phyloP scores from a whole-genome alignment of 2,888 invertebrate species.

The Tipula vernalis region DNA sequence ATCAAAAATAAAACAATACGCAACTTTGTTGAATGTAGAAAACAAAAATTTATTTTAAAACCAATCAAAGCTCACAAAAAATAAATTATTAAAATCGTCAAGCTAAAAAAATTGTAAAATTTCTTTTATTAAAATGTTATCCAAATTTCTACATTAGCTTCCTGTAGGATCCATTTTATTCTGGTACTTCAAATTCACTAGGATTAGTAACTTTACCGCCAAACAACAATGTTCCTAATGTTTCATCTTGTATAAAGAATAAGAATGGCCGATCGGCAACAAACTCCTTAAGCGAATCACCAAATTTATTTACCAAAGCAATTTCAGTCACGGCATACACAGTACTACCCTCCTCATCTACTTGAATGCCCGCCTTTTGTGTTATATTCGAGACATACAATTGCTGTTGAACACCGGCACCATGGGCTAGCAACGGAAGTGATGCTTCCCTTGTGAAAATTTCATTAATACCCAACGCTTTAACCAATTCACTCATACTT shows the following conservation, averaged over 20 bases:
- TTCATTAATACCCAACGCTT: conserved; percentile 55
- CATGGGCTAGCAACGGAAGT: conserved; percentile 52
- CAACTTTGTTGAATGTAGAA: background rate
- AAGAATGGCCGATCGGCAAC: conserved; percentile 62
- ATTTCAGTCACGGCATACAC: conserved; percentile 58
- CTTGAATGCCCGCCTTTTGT: conserved; percentile 63
- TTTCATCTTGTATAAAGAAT: conserved; percentile 67
- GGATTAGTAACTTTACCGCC: conserved; percentile 62
- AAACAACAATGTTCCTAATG: conserved; percentile 58
- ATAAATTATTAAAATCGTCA: background rate
- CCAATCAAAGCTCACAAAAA: background rate
- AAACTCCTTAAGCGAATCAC: conserved; percentile 46
- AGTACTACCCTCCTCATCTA: conserved; percentile 61
- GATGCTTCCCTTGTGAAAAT: conserved; percentile 60
- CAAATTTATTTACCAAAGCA: conserved; percentile 60
- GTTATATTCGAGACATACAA: conserved; percentile 54
- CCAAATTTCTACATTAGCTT: too few species aligned
- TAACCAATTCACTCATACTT: conserved; percentile 36
- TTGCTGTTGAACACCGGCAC: conserved; percentile 37
- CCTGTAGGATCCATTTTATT: background rate
- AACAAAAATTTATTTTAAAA: background rate
- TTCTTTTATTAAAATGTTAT: too few species aligned
- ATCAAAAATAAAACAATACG: too few species aligned
- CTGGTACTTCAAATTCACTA: conserved; percentile 17
- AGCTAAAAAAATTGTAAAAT: too few species aligned